Evolutionary conservation across 2,888 invertebrate genomes (phyloP).

Genomic region (Ormyrus rosae): DNA sequence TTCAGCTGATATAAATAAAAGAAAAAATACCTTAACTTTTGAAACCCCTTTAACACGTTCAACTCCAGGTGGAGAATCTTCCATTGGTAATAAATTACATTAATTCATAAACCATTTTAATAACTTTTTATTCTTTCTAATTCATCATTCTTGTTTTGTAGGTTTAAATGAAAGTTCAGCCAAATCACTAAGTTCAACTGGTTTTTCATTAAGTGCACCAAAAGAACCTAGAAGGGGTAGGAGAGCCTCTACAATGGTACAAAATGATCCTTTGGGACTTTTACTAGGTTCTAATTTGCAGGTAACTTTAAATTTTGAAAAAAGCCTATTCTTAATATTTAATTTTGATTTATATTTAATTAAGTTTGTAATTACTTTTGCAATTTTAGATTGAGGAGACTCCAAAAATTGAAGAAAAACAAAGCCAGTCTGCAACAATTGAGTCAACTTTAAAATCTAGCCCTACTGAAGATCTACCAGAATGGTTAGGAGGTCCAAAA

Average conservation of each 20-base stretch:
- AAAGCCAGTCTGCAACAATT: not conserved
- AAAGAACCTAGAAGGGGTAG: constrained; percentile 67
- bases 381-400: constrained; percentile 53
- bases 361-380: not conserved
- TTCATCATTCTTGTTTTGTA: not conserved
- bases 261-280: constrained; percentile 69
- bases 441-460: constrained; percentile 44
- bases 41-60: constrained; percentile 36
- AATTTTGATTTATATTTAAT: not conserved
- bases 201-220: constrained; percentile 48
- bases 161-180: constrained; percentile 30
- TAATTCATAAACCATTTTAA: not conserved
- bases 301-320: constrained; percentile 14
- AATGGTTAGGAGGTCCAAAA: constrained; percentile 69
- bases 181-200: constrained; percentile 8
- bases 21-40: constrained; percentile 48
- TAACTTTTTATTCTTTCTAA: not conserved
- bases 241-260: constrained; percentile 59
- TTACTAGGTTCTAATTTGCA: constrained; percentile 57
- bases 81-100: constrained; percentile 52
- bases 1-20: constrained; percentile 15
- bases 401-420: constrained; percentile 43
- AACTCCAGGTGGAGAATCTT: constrained; percentile 56
- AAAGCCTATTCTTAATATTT: not conserved
- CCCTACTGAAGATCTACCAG: constrained; percentile 66